phyloP scores from a whole-genome alignment of 1,140 invertebrate genomes.

The Aleiodes sp. region DNA sequence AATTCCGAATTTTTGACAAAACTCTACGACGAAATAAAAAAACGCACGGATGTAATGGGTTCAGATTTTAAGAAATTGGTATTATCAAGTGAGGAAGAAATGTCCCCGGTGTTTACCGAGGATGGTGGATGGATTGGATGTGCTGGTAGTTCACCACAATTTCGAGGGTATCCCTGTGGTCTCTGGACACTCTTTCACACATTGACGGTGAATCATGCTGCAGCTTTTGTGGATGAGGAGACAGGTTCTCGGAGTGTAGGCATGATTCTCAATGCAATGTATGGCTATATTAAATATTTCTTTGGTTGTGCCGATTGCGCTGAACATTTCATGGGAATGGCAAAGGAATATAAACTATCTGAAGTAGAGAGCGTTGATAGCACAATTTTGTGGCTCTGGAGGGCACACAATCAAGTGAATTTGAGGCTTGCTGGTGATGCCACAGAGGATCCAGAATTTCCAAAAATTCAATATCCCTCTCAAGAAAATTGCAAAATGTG shows the following conservation, averaged over 20 bases:
- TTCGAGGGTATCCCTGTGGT: conserved; percentile 93
- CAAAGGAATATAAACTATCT: conserved; percentile 72
- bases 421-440: conserved; percentile 82
- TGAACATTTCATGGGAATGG: conserved; percentile 87
- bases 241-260: conserved; percentile 69
- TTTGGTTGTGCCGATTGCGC: conserved; percentile 94
- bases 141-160: conserved; percentile 75
- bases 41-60: conserved; percentile 67
- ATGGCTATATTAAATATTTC: conserved; percentile 90
- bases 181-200: conserved; percentile 96
- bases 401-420: conserved; percentile 94
- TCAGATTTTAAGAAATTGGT: conserved; percentile 69
- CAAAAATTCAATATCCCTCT: conserved; percentile 92
- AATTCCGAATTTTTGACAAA: conserved; percentile 69
- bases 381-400: conserved; percentile 93
- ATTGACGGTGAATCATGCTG: conserved; percentile 83
- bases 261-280: conserved; percentile 80
- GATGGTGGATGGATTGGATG: conserved; percentile 83
- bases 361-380: conserved; percentile 77
- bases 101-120: conserved; percentile 69
- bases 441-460: conserved; percentile 90
- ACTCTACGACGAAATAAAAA: conserved; percentile 64
- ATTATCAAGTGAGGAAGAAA: conserved; percentile 64
- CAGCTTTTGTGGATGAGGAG: conserved; percentile 50
- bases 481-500: conserved; percentile 76